Evolutionary conservation across 2,797 vertebrate genomes (phyloP).

Genomic region (Tangara arthus): DNA sequence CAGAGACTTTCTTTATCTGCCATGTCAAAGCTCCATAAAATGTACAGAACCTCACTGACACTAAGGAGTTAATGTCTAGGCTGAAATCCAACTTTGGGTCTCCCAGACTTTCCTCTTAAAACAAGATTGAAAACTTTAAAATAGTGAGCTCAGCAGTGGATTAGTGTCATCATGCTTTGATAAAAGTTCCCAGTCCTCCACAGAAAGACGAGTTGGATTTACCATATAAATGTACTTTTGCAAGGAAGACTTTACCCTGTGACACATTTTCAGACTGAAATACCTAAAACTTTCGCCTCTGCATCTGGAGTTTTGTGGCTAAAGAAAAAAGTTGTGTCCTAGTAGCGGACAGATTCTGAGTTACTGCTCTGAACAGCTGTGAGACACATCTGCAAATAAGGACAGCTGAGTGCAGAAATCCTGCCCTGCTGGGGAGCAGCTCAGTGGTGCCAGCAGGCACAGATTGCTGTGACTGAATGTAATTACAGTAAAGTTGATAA

Average conservation of each 20-base stretch:
- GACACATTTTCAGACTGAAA: background rate
- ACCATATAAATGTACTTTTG: background rate
- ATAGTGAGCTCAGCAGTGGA: background rate
- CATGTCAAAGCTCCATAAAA: background rate
- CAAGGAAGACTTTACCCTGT: background rate
- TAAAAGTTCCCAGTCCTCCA: background rate
- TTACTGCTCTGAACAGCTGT: background rate
- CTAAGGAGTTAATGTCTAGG: background rate
- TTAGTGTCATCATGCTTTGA: background rate
- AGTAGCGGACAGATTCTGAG: background rate
- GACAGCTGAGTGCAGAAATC: background rate
- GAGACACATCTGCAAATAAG: background rate
- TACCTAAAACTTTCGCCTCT: background rate
- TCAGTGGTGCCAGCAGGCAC: background rate
- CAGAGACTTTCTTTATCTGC: background rate
- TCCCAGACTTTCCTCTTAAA: background rate
- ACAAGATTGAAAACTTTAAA: background rate
- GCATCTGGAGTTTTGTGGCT: background rate
- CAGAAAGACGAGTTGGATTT: background rate
- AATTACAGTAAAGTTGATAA: background rate
- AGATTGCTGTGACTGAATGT: background rate
- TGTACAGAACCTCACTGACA: background rate
- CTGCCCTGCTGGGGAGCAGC: background rate
- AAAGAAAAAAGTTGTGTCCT: background rate
- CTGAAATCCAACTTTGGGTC: background rate